These are phyloP conservation scores for Oopsacas minuta DNA, from an alignment of 37 sponge, comb jelly and placozoan species.

Conservation along the genomic window DNA sequence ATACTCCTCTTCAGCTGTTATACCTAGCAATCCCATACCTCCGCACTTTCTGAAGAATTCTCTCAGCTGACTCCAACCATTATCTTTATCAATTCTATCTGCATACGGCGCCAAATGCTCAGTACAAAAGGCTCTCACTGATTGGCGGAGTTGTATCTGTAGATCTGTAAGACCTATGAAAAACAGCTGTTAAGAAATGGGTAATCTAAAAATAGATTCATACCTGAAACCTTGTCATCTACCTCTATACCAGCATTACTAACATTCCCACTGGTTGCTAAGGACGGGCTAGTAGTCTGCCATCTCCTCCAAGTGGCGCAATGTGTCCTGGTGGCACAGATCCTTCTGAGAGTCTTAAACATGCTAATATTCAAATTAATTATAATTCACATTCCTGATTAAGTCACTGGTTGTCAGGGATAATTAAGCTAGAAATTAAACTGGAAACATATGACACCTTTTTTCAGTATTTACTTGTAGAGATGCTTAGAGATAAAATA, in stretches of 20 bases:
- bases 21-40: conserved; percentile 68
- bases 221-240: conserved; percentile 7
- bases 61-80: conserved; percentile 48
- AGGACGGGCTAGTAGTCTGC: not conserved
- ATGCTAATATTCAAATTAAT: too few relatives aligned
- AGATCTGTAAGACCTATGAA: conserved; percentile 37
- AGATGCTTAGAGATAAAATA: not conserved
- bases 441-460: not conserved
- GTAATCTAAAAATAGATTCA: not conserved
- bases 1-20: conserved; percentile 72
- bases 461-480: not conserved
- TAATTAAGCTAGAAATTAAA: too few relatives aligned
- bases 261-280: not conserved
- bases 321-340: not conserved
- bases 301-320: not conserved
- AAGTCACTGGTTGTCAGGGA: too few relatives aligned
- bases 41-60: conserved; percentile 89
- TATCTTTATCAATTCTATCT: conserved; percentile 57
- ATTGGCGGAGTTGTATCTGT: conserved; percentile 56
- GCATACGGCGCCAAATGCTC: conserved; percentile 72
- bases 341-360: not conserved
- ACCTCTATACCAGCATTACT: not conserved
- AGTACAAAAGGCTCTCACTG: conserved; percentile 48
- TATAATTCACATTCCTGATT: too few relatives aligned
- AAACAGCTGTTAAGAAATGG: too few relatives aligned